Evolutionary conservation across 2,888 invertebrate species (phyloP).

Genomic region (Brachylomia viminalis): DNA sequence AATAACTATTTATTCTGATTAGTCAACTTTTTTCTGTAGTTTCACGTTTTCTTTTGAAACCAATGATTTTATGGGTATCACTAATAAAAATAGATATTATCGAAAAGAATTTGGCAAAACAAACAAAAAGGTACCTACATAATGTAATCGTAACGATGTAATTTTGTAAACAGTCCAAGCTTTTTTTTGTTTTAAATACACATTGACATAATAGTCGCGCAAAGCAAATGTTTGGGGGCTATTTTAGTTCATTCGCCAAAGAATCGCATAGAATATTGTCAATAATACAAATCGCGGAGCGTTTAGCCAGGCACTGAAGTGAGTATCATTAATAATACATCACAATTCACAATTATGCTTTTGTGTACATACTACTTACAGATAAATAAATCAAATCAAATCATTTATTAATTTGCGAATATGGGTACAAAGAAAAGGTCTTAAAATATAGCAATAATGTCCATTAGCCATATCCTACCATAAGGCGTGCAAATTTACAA

Average conservation of each 20-base stretch:
- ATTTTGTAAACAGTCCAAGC: constrained; percentile 48
- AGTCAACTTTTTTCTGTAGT: not conserved
- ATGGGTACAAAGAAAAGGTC: too few relatives aligned
- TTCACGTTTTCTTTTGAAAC: not conserved
- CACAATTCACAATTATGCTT: not conserved
- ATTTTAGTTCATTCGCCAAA: constrained; percentile 36
- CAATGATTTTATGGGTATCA: not conserved
- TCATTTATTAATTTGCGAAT: too few relatives aligned
- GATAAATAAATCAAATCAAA: too few relatives aligned
- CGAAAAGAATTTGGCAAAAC: constrained; percentile 22
- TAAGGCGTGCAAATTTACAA: too few relatives aligned
- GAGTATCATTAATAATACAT: not conserved
- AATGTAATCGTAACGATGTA: constrained; percentile 15
- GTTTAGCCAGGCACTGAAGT: not conserved
- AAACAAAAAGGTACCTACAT: constrained; percentile 11
- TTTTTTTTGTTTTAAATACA: constrained; percentile 34
- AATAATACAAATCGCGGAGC: constrained; percentile 9
- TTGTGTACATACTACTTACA: not conserved
- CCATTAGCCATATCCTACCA: too few relatives aligned
- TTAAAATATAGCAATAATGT: too few relatives aligned
- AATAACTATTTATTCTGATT: not conserved
- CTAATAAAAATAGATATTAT: not conserved
- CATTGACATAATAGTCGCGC: constrained; percentile 23
- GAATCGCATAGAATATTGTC: constrained; percentile 11
- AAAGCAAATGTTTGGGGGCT: constrained; percentile 18